Evolutionary conservation across 2,113 vertebrate species (phyloP), one percentile per base, ranked within the genome.

Genomic region (Drymodes brunneopygia): DNA sequence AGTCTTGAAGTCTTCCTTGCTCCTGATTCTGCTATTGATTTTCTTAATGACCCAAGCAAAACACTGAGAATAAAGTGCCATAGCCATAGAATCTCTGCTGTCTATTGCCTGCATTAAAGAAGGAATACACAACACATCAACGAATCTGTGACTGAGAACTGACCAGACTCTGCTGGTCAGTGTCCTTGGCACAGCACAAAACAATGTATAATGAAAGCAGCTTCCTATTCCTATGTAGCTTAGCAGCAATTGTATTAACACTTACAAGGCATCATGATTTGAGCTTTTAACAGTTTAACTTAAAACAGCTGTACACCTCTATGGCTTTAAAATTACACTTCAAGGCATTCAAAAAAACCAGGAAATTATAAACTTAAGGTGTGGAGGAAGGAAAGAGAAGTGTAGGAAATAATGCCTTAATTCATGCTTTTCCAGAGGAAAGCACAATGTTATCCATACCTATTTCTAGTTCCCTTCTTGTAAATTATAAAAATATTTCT

Each of bases 21-120:
- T 99, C 79, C 98, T 98, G 97, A 99, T 99, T 82, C 99, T 98
- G 88, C 95, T 98, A 96, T 99, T 99, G 94, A 99, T 99, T 90
- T 98, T 99, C 83, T 98, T 98, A 94, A 99, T 99, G 92, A 99
- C 98, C 99, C 99, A 99, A 90, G 99, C 98, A 92, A 99, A 99
- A 97, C 99, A 99, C 92, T 99, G 99, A 22, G 99, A 98, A 61
- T 99, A 99, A 97, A 99, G 99, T 89, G 99, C 99, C 99, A 99
- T 99, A 86, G 99, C 99, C 98, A 99, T 97, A 51, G 99, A 99
- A 98, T 99, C 99, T 66, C 99, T 97, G 94, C 99, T 99, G 90
- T 99, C 99, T 82, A 98, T 97, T 35, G 99, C 99, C 99, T 99
- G 97, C 2, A 5, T 69, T 11, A 31, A 85, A 81, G 36, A 80